Percentiles rank a stretch among this genome's conserved stretches.
phyloP scores from a whole-genome alignment of 1,140 invertebrate genomes.

The Brachionus koreanus region DNA sequence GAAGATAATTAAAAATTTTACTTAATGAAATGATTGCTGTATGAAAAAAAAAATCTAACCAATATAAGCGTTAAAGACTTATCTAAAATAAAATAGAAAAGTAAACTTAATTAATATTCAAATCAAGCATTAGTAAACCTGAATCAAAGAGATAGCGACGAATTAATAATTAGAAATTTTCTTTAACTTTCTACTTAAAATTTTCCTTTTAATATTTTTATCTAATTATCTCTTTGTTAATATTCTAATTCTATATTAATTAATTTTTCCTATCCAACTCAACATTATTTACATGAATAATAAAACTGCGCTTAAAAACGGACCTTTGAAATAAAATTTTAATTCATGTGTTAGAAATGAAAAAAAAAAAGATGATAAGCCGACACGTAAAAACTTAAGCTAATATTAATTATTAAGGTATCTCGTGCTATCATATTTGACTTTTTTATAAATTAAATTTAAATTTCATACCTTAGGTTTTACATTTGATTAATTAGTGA shows the following conservation, averaged over 20 bases:
- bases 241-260: slow-evolving; percentile 13
- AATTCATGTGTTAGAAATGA: not conserved
- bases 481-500: not conserved
- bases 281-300: not conserved
- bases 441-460: not conserved
- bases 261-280: slow-evolving; percentile 9
- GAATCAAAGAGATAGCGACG: not conserved
- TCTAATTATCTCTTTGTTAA: slow-evolving; percentile 36
- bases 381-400: slow-evolving; percentile 2
- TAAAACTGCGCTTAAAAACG: not conserved
- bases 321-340: not conserved
- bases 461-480: not conserved
- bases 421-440: not conserved
- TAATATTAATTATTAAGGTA: not conserved
- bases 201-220: not conserved
- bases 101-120: slow-evolving; percentile 17
- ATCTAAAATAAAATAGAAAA: not conserved
- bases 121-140: slow-evolving; percentile 16
- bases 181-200: not conserved
- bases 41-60: not conserved
- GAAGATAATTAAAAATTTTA: too few relatives aligned
- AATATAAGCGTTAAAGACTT: not conserved
- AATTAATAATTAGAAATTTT: not conserved
- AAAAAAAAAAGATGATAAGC: not conserved
- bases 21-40: not conserved